phyloP scores from a whole-genome alignment of 2,888 invertebrate genomes.

The Coronaproctus castanopsis region DNA sequence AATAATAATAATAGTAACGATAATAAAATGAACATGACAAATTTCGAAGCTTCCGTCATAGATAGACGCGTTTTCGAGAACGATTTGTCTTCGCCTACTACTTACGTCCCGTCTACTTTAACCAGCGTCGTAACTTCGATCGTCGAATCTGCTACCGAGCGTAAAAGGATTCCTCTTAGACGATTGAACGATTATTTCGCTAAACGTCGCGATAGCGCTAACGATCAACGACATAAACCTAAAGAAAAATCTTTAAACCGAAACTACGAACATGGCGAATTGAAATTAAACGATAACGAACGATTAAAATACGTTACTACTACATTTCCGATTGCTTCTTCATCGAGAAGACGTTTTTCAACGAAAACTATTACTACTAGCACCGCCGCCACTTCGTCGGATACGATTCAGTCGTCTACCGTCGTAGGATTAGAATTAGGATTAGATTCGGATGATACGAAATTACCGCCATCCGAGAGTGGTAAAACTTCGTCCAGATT shows the following conservation, averaged over 20 bases:
- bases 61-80: not conserved
- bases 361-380: too few species aligned
- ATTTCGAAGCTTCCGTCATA: not conserved
- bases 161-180: conserved; percentile 28
- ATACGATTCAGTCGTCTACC: too few species aligned
- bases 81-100: not conserved
- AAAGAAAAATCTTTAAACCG: not conserved
- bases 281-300: too few species aligned
- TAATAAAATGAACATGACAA: not conserved
- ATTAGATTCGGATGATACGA: too few species aligned
- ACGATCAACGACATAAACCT: not conserved
- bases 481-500: too few species aligned
- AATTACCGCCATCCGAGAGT: too few species aligned
- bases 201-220: not conserved
- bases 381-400: too few species aligned
- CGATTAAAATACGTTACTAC: too few species aligned
- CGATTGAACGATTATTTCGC: not conserved
- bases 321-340: too few species aligned
- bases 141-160: conserved; percentile 30
- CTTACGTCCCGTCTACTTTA: conserved; percentile 23
- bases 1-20: not conserved
- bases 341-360: not conserved
- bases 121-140: conserved; percentile 31
- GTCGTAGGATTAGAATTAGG: too few species aligned
- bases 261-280: too few species aligned